phyloP scores from a whole-genome alignment of 2,797 vertebrate species.

The Lateolabrax maculatus region DNA sequence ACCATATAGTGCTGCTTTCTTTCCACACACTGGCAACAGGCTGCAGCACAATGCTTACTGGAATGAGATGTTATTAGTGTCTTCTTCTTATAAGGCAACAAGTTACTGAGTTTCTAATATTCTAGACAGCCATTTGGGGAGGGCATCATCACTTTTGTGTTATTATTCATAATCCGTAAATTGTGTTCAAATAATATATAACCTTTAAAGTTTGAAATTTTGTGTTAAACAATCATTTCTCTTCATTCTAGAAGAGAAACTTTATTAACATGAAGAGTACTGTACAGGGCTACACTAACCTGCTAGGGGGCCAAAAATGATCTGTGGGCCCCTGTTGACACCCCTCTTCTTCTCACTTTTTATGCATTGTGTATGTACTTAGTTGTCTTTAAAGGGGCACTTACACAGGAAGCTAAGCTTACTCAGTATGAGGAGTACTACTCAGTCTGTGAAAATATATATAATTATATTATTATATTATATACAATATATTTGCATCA shows the following conservation, averaged over 20 bases:
- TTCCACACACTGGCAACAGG: slow-evolving; percentile 50
- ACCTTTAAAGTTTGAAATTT: neutral
- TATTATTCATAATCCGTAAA: neutral
- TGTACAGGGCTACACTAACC: neutral
- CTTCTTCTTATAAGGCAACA: slow-evolving; percentile 50
- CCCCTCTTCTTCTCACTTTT: too few species aligned
- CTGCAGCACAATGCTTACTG: slow-evolving; percentile 44
- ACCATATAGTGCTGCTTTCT: slow-evolving; percentile 70
- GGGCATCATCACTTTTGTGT: neutral
- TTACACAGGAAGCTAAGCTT: neutral
- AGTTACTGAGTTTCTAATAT: slow-evolving; percentile 14
- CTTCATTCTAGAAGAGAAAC: neutral
- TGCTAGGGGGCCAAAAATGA: neutral
- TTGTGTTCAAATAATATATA: neutral
- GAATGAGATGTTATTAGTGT: slow-evolving; percentile 42
- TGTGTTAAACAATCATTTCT: neutral
- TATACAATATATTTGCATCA: too few species aligned
- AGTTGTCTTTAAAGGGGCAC: neutral
- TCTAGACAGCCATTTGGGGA: neutral
- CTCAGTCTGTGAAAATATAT: too few species aligned
- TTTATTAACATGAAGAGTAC: neutral
- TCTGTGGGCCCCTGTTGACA: neutral
- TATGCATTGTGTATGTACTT: neutral
- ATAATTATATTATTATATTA: too few species aligned
- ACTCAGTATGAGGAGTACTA: neutral